These are phyloP conservation scores for Callocephalon fimbriatum DNA, from an alignment of 2,113 vertebrate genomes.

Conservation along the genomic window DNA sequence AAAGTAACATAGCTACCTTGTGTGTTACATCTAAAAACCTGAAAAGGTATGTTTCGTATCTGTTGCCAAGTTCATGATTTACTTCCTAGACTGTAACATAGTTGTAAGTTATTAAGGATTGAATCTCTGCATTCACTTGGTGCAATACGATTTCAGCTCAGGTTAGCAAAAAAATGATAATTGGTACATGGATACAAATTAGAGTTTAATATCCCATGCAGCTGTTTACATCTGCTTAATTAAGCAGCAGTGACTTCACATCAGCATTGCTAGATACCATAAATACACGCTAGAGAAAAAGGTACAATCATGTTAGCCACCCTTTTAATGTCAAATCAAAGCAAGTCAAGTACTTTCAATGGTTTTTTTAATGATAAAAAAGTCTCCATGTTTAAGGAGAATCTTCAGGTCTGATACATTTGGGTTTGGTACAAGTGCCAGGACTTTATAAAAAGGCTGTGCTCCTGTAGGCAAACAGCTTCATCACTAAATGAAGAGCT, in stretches of 20 bases:
- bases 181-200: neutral
- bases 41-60: neutral
- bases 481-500: neutral
- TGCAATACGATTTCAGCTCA: neutral
- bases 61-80: neutral
- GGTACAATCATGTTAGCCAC: neutral
- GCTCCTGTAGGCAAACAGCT: neutral
- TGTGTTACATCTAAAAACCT: neutral
- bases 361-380: neutral
- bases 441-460: neutral
- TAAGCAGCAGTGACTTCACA: constrained; percentile 44
- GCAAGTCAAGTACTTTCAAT: neutral
- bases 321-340: neutral
- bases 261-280: neutral
- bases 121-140: neutral
- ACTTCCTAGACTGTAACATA: neutral
- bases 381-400: neutral
- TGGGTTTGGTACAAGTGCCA: neutral
- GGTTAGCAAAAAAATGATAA: neutral
- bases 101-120: neutral
- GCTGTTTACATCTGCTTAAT: constrained; percentile 57
- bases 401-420: neutral
- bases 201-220: constrained; percentile 60
- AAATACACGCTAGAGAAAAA: neutral
- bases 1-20: neutral